Base-by-base conservation (phyloP, 2,888 invertebrate genomes). In the Melinopterus prodromus region DNA sequence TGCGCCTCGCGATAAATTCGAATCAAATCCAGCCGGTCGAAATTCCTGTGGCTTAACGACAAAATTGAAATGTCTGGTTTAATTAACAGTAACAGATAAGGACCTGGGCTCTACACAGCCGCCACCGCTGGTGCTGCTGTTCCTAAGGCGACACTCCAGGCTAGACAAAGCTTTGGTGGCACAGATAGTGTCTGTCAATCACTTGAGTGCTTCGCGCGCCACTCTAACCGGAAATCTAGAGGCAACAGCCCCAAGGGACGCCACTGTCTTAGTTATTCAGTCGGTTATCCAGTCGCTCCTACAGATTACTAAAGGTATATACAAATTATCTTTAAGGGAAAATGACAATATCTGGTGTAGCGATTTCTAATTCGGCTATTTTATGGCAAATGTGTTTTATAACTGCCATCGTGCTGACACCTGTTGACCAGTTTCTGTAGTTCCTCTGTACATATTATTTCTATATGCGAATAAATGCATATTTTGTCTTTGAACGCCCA, bases 181-280 rank as follows among this genome's bases (percentile, higher is more conserved):
- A 36, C 80, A 81, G 81, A 81, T 81, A 81, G 80, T 81, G 79
- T 78, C 78, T 81, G 81, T 81, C 81, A 81, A 81, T 81, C 81
- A 81, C 77, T 74, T 80, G 78, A 80, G 74, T 53, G 53, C 53
- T 53, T 53, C 53, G 7, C 53, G 53, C 7, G 53, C 53, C 1
- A 53, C 53, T 12, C 7, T 6, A 7, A 53, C 53, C 7, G 53
- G 53, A 53, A 53, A 53, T 53, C 53, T 53, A 53, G 53, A 53
- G 53, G 53, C 26, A 53, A 53, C 53, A 53, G 53, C 53, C 53
- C 12, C 53, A 12, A 53, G 53, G 53, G 53, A 53, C 53, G 53
- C 53, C 53, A 53, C 53, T 53, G 53, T 53, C 53, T 53, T 12
- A 53, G 53, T 53, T 9, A 9, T 12, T 53, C 1, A 53, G 9